Conservation (phyloP, 1,140 invertebrate genomes). For the Dreissena polymorpha region DNA sequence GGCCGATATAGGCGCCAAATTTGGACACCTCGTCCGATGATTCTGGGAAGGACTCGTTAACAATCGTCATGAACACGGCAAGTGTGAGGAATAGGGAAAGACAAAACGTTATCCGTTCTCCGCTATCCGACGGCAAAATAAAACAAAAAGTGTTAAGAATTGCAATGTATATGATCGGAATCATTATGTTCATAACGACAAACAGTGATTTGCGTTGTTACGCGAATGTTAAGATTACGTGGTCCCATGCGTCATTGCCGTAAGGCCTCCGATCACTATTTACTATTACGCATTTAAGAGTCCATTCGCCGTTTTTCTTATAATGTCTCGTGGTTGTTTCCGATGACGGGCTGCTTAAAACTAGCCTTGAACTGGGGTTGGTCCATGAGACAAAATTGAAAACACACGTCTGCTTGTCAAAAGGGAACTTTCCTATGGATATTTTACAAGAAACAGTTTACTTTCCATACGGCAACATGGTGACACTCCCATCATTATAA, state of each 20-base stretch:
- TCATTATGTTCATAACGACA: conserved; percentile 48
- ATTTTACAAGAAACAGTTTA: conserved; percentile 80
- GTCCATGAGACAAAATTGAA: conserved; percentile 99
- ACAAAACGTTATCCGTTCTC: conserved; percentile 58
- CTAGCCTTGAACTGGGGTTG: conserved; percentile 80
- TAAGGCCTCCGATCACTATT: neutral
- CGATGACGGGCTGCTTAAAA: neutral
- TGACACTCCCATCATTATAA: neutral
- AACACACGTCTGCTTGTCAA: conserved; percentile 95
- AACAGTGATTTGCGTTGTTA: conserved; percentile 23
- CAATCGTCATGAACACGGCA: conserved; percentile 53
- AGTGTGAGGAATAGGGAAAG: conserved; percentile 59
- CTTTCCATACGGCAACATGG: conserved; percentile 34
- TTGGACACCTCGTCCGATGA: conserved; percentile 55
- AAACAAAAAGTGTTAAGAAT: conserved; percentile 52
- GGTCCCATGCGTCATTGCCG: conserved; percentile 16
- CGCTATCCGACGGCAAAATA: conserved; percentile 50
- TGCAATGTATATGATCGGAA: conserved; percentile 57
- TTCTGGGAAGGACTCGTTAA: conserved; percentile 53
- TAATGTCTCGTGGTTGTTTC: neutral
- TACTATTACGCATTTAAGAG: neutral
- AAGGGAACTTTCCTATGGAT: conserved; percentile 87
- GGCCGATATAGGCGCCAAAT: conserved; percentile 76
- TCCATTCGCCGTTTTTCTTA: conserved; percentile 36
- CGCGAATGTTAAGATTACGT: conserved; percentile 34